Evolutionary conservation across 53 echinoderm and acorn worm species (phyloP).

Genomic region (Astropecten irregularis): DNA sequence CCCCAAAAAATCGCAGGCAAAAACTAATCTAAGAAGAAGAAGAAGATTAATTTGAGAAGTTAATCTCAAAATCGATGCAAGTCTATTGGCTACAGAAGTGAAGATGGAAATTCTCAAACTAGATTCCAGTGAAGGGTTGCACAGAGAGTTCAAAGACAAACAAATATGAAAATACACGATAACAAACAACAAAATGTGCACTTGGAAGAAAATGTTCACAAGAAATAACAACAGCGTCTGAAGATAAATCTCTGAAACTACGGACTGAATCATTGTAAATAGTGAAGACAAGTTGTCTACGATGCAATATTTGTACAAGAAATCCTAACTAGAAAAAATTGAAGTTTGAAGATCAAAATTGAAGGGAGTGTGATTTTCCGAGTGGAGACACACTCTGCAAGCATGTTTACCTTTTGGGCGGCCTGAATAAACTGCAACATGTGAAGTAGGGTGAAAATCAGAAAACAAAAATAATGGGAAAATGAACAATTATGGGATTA

Average conservation of each 20-base stretch:
- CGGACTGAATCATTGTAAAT: background rate
- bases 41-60: too few relatives aligned
- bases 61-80: too few relatives aligned
- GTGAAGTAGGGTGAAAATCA: constrained; percentile 27
- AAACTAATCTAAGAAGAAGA: too few relatives aligned
- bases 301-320: too few relatives aligned
- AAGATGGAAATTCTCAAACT: too few relatives aligned
- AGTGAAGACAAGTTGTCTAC: background rate
- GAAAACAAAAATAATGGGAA: constrained; percentile 28
- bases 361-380: background rate
- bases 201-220: background rate
- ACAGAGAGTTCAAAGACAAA: too few relatives aligned
- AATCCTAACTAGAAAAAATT: too few relatives aligned
- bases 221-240: background rate
- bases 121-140: too few relatives aligned
- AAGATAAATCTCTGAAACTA: background rate
- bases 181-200: too few relatives aligned
- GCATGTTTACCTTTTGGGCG: constrained; percentile 79
- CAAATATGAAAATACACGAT: background rate
- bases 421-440: constrained; percentile 79
- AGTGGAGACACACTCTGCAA: background rate
- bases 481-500: background rate
- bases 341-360: too few relatives aligned
- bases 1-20: too few relatives aligned
- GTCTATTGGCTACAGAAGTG: too few relatives aligned